A percentile compares a stretch with the other conserved stretches of the same genome.
These are phyloP conservation scores for Hyposoter dolosus DNA, from an alignment of 2,888 invertebrate species.

Conservation along the genomic window DNA sequence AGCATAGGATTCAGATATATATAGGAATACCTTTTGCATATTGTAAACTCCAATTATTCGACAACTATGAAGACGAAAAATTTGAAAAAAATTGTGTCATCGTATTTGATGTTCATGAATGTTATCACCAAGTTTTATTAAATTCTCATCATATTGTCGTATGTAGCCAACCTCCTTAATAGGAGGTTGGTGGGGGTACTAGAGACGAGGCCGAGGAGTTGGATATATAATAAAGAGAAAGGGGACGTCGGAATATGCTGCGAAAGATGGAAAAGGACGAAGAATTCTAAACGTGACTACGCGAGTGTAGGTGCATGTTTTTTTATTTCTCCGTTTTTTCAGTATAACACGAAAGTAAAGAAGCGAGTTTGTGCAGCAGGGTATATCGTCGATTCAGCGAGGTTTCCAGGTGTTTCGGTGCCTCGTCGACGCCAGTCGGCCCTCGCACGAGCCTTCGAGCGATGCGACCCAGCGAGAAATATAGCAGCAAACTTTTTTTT, in stretches of 20 bases:
- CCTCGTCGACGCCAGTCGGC: slow-evolving; percentile 59
- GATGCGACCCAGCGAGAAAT: slow-evolving; percentile 45
- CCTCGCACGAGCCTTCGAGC: slow-evolving; percentile 64
- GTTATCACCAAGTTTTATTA: too few species aligned
- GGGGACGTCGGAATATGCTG: not conserved
- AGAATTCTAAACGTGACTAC: not conserved
- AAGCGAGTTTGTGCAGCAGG: slow-evolving; percentile 23
- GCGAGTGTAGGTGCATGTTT: not conserved
- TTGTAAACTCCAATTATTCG: too few species aligned
- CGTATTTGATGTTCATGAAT: too few species aligned
- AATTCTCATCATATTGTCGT: too few species aligned
- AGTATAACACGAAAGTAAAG: slow-evolving; percentile 8
- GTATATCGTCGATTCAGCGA: slow-evolving; percentile 28
- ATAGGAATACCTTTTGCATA: too few species aligned
- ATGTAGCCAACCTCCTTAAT: too few species aligned
- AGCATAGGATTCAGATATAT: too few species aligned
- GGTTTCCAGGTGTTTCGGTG: slow-evolving; percentile 61
- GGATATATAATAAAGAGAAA: slow-evolving; percentile 3
- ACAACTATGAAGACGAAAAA: too few species aligned
- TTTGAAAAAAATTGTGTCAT: too few species aligned
- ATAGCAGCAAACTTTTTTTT: not conserved
- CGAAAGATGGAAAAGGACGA: not conserved
- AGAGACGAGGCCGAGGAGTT: slow-evolving; percentile 22
- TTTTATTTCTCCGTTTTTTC: not conserved
- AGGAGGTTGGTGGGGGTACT: slow-evolving; percentile 5